Conservation (phyloP, 2,888 invertebrate species). For the Mylabris sibirica region DNA sequence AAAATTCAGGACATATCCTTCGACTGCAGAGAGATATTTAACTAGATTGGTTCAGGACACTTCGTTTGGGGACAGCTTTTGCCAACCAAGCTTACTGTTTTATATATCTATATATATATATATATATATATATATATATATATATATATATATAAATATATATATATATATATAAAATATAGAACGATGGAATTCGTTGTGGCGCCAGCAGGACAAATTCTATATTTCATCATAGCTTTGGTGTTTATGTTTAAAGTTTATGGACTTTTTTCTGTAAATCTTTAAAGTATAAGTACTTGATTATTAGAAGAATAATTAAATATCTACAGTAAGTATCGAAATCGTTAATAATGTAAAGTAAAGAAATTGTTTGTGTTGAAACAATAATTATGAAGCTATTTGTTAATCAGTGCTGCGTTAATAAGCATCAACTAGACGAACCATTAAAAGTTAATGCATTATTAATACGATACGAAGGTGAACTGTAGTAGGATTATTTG, state of each 20-base stretch:
- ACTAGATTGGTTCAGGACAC: constrained; percentile 36
- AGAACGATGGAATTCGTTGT: not conserved
- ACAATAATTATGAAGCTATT: not conserved
- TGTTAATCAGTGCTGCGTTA: not conserved
- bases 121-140: constrained; percentile 6
- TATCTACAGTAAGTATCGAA: too few relatives aligned
- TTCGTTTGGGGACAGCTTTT: constrained; percentile 25
- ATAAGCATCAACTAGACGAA: not conserved
- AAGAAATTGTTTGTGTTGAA: not conserved
- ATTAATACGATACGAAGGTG: not conserved
- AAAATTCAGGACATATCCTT: constrained; percentile 34
- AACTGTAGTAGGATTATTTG: not conserved
- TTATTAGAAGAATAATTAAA: too few relatives aligned
- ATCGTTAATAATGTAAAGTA: too few relatives aligned
- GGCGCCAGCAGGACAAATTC: constrained; percentile 7
- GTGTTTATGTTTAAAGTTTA: not conserved
- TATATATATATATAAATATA: constrained; percentile 1
- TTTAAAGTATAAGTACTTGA: too few relatives aligned
- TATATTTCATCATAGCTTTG: not conserved
- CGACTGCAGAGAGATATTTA: constrained; percentile 32
- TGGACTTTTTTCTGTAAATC: not conserved
- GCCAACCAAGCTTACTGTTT: constrained; percentile 19
- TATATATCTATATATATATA: constrained; percentile 13
- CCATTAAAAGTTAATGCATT: constrained; percentile 5
- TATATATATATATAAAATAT: not conserved